Evolutionary conservation across 2,888 invertebrate genomes (phyloP).

Genomic region (Drosophila gaucha): DNA sequence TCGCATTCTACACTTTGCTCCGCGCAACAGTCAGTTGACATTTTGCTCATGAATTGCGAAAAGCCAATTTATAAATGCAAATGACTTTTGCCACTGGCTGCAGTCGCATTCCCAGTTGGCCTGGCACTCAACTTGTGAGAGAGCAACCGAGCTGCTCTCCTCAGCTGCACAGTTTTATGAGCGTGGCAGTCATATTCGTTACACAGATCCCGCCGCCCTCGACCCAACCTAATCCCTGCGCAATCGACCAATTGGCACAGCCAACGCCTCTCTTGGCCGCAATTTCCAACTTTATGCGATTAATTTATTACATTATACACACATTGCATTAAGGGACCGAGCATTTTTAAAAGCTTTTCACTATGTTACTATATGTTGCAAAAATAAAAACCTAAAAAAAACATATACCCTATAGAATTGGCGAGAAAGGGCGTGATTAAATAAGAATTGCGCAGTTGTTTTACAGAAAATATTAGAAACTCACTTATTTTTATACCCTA

Average conservation of each 20-base stretch:
- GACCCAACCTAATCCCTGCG: slow-evolving; percentile 34
- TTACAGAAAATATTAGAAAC: too few relatives aligned
- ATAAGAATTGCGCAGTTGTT: neutral
- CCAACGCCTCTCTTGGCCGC: slow-evolving; percentile 19
- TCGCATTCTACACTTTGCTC: slow-evolving; percentile 36
- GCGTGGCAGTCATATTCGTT: slow-evolving; percentile 14
- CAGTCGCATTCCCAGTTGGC: slow-evolving; percentile 25
- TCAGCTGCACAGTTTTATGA: slow-evolving; percentile 17
- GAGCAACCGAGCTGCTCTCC: slow-evolving; percentile 5
- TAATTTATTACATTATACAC: slow-evolving; percentile 37
- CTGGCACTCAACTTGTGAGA: slow-evolving; percentile 22
- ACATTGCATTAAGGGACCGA: slow-evolving; percentile 10
- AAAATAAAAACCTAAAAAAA: neutral
- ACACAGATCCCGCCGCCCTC: neutral
- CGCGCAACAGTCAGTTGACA: slow-evolving; percentile 50
- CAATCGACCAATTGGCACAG: slow-evolving; percentile 45
- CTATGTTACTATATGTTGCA: slow-evolving; percentile 4
- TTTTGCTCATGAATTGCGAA: slow-evolving; percentile 75
- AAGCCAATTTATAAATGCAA: slow-evolving; percentile 82
- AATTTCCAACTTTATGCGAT: slow-evolving; percentile 27
- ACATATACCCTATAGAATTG: neutral
- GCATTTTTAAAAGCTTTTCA: slow-evolving; percentile 17
- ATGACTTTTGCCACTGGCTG: slow-evolving; percentile 70
- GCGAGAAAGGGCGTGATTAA: neutral
- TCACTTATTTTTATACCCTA: too few relatives aligned